Evolutionary conservation across 2,113 vertebrate species (phyloP), one percentile per base, ranked within the genome.

Genomic region (Pomatostomus ruficeps): DNA sequence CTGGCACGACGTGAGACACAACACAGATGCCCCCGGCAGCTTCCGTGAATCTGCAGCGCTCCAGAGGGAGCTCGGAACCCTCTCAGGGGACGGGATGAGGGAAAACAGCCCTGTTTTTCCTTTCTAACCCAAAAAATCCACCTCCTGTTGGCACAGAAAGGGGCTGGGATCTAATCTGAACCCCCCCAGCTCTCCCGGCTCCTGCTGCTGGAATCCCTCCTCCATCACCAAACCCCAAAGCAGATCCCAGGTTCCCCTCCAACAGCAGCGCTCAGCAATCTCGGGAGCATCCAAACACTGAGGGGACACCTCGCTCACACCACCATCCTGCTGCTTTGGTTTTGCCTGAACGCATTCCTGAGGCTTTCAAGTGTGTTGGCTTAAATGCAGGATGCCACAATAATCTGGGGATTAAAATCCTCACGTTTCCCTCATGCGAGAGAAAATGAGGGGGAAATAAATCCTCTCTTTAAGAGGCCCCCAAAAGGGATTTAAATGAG

Each of bases 321-420:
- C n/a, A n/a, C n/a, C n/a, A 13, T 45, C 33, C 5, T 1, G 9
- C 48, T 26, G 7, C 57, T 2, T 31, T 14, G 28, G 6, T 28
- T 71, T 48, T 15, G 67, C 17, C 73, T 58, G 11, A 74, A 67
- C 14, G 7, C 28, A 49, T 62, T 67, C 42, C 76, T 6, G 13
- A 67, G 46, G 52, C 48, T 85, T 94, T 93, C 4, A 63, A 73
- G 29, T 18, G 29, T 4, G 42, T 2, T 31, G 85, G 52, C 17
- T 85, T 68, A 88, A 40, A 42, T 13, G 40, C 35, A 76, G 72
- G 57, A 17, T 42, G 63, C 10, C 29, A 21, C 45, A 80, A 71
- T 96, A 95, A 95, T 93, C 95, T 54, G 55, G 14, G 62, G 93
- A 96, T 96, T 93, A 93, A 89, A 86, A 76, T 33, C 81, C 68